These are phyloP conservation scores for Rhynchomys soricoides DNA, from an alignment of 2,113 vertebrate genomes.

Conservation along the genomic window DNA sequence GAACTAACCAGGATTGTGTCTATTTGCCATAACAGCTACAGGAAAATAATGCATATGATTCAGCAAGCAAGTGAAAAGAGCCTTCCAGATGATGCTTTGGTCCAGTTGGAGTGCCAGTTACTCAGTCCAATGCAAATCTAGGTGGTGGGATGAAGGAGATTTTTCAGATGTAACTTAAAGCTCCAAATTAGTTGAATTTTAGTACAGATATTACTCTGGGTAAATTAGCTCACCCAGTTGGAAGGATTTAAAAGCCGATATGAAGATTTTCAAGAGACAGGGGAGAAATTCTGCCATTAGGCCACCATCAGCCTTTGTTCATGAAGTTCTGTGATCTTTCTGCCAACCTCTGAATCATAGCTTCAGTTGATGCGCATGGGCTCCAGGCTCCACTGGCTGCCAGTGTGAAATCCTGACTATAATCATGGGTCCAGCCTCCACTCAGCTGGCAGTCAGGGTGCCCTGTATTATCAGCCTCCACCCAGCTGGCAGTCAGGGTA, in stretches of 20 bases:
- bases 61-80: neutral
- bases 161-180: neutral
- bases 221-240: fast-evolving
- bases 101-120: neutral
- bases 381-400: neutral
- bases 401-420: neutral
- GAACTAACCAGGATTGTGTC: neutral
- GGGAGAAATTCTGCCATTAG: neutral
- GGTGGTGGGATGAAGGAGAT: neutral
- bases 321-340: neutral
- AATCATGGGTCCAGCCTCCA: neutral
- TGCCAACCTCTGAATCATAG: neutral
- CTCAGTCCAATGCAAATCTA: neutral
- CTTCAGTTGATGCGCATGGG: neutral
- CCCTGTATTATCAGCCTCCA: neutral
- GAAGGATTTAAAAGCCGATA: neutral
- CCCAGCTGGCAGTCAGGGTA: neutral
- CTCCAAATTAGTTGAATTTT: neutral
- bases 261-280: neutral
- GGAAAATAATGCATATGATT: neutral
- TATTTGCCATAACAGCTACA: neutral
- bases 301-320: neutral
- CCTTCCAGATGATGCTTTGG: neutral
- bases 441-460: neutral
- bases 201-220: neutral